phyloP scores from a whole-genome alignment of 1,140 invertebrate species.

The Polypedilum vanderplanki region DNA sequence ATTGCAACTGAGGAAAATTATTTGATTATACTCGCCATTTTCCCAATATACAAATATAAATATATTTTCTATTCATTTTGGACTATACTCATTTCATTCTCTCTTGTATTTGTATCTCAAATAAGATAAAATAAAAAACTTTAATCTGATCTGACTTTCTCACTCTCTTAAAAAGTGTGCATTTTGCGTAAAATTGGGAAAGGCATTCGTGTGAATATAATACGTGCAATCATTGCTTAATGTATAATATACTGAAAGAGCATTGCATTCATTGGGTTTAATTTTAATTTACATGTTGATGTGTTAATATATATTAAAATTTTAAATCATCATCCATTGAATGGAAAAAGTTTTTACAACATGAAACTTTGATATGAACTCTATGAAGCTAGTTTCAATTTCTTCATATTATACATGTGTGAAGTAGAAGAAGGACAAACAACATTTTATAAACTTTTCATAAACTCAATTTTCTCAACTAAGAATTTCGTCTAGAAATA shows the following conservation, averaged over 20 bases:
- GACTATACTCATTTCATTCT: background rate
- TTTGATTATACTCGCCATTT: constrained; percentile 18
- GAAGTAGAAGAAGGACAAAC: background rate
- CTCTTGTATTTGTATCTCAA: background rate
- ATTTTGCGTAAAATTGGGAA: constrained; percentile 6
- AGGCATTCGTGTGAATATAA: background rate
- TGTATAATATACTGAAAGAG: background rate
- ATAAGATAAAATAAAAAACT: background rate
- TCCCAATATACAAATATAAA: constrained; percentile 2
- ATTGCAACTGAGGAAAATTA: background rate
- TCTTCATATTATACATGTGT: too few relatives aligned
- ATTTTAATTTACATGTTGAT: constrained; percentile 19
- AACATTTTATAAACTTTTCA: background rate
- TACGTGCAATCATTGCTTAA: too few relatives aligned
- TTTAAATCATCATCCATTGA: background rate
- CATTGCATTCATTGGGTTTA: background rate
- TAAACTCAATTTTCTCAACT: constrained; percentile 7
- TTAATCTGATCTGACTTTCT: constrained; percentile 1
- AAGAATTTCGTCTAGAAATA: background rate
- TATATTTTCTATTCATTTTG: background rate
- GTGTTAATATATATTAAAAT: background rate
- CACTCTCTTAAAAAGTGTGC: background rate
- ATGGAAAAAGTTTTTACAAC: constrained; percentile 6
- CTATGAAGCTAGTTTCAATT: too few relatives aligned
- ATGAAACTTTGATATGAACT: background rate